phyloP scores from a whole-genome alignment of 2,888 invertebrate species.

The Willowsia nigromaculata region DNA sequence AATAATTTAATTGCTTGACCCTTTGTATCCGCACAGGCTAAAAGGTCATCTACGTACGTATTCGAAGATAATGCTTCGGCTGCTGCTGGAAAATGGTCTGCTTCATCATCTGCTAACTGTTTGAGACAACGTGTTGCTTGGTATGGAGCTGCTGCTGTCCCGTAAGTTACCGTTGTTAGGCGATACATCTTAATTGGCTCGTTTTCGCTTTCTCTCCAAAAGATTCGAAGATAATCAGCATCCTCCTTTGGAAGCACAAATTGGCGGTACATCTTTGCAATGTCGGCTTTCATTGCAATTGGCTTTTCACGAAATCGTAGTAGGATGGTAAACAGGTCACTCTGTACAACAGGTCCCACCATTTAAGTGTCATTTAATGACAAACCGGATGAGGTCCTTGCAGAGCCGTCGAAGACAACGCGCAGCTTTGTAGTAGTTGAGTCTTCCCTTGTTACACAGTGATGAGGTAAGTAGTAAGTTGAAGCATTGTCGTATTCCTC shows the following conservation, averaged over 20 bases:
- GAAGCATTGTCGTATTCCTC: not conserved
- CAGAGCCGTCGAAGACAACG: too few relatives aligned
- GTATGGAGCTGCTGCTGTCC: too few relatives aligned
- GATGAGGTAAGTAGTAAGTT: slow-evolving; percentile 79
- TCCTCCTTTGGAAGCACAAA: slow-evolving; percentile 75
- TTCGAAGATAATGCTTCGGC: slow-evolving; percentile 70
- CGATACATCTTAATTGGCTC: not conserved
- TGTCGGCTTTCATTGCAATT: slow-evolving; percentile 78
- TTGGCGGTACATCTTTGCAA: slow-evolving; percentile 75
- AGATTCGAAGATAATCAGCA: slow-evolving; percentile 79
- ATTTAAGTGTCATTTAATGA: not conserved
- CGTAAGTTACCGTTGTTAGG: too few relatives aligned
- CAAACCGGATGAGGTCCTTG: slow-evolving; percentile 61
- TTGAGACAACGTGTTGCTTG: too few relatives aligned
- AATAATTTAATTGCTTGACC: slow-evolving; percentile 68
- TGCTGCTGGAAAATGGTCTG: slow-evolving; percentile 49
- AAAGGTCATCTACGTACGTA: slow-evolving; percentile 79
- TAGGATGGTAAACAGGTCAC: not conserved
- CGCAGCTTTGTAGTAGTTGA: slow-evolving; percentile 77
- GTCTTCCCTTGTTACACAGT: slow-evolving; percentile 76
- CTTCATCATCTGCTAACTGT: not conserved
- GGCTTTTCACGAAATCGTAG: slow-evolving; percentile 4
- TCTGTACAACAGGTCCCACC: slow-evolving; percentile 4
- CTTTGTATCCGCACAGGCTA: slow-evolving; percentile 72
- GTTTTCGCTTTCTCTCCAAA: slow-evolving; percentile 79